These are phyloP conservation scores for Helogale parvula DNA, from an alignment of 2,113 vertebrate genomes.

Conservation along the genomic window DNA sequence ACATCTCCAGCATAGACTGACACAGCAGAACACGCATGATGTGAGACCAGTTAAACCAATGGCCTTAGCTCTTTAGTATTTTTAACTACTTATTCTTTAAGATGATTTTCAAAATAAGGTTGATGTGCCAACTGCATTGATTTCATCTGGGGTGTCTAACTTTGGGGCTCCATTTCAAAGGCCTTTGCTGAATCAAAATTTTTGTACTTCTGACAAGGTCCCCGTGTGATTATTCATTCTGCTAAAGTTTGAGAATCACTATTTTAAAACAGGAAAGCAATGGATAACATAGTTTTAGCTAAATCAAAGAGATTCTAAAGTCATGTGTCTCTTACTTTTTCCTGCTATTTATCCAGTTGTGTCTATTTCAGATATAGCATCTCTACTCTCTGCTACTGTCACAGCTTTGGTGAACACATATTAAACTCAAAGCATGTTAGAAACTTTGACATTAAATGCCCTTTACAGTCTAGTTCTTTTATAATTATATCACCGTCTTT, in stretches of 20 bases:
- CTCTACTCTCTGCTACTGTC: background rate
- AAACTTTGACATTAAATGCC: background rate
- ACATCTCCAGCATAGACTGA: background rate
- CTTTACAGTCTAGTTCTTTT: background rate
- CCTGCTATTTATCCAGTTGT: background rate
- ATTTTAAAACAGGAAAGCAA: background rate
- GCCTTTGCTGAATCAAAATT: background rate
- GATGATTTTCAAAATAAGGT: constrained; percentile 38
- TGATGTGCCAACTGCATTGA: background rate
- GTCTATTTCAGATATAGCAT: background rate
- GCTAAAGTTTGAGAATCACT: background rate
- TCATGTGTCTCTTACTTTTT: background rate
- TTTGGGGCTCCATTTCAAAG: background rate
- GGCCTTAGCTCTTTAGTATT: background rate
- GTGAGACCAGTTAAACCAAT: background rate
- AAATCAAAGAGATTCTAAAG: background rate
- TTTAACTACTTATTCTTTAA: background rate
- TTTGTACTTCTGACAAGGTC: background rate
- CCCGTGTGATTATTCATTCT: background rate
- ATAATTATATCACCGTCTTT: background rate
- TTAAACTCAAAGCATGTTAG: background rate
- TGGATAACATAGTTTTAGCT: background rate
- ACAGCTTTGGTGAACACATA: background rate
- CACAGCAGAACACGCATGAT: background rate
- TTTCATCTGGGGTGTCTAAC: background rate